These are phyloP conservation scores for Anthoptus insignis DNA, from an alignment of 2,888 invertebrate genomes.

Conservation along the genomic window DNA sequence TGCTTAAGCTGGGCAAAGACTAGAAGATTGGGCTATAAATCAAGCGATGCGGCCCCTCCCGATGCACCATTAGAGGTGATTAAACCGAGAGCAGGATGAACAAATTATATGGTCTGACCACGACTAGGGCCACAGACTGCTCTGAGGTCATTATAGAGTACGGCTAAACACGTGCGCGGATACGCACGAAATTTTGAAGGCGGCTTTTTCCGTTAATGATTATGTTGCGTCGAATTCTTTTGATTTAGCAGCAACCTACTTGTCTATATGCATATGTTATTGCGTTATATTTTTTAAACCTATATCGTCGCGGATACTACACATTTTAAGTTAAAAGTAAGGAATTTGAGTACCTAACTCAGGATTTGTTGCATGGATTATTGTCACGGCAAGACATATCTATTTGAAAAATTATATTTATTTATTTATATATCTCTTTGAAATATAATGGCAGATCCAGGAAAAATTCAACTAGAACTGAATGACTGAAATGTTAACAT, in stretches of 20 bases:
- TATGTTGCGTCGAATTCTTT: not conserved
- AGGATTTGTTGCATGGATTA: no score
- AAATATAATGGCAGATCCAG: no score
- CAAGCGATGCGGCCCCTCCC: slow-evolving; percentile 64
- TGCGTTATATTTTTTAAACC: no score
- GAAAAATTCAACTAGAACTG: no score
- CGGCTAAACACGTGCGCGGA: slow-evolving; percentile 55
- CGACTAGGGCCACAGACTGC: slow-evolving; percentile 65
- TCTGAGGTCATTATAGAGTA: slow-evolving; percentile 58
- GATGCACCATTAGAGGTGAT: slow-evolving; percentile 74
- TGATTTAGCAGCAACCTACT: not conserved
- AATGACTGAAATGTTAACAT: no score
- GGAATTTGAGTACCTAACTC: no score
- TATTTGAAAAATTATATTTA: no score
- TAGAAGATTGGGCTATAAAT: slow-evolving; percentile 61
- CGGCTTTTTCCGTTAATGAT: not conserved
- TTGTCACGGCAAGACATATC: no score
- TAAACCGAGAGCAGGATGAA: slow-evolving; percentile 77
- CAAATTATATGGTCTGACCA: slow-evolving; percentile 76
- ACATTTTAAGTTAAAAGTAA: no score
- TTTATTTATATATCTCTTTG: no score
- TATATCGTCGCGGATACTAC: no score
- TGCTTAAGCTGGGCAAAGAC: slow-evolving; percentile 8
- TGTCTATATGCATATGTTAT: no score
- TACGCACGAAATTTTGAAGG: slow-evolving; percentile 52